Conservation (phyloP, 2,113 vertebrate species). For the Microtus oregoni region DNA sequence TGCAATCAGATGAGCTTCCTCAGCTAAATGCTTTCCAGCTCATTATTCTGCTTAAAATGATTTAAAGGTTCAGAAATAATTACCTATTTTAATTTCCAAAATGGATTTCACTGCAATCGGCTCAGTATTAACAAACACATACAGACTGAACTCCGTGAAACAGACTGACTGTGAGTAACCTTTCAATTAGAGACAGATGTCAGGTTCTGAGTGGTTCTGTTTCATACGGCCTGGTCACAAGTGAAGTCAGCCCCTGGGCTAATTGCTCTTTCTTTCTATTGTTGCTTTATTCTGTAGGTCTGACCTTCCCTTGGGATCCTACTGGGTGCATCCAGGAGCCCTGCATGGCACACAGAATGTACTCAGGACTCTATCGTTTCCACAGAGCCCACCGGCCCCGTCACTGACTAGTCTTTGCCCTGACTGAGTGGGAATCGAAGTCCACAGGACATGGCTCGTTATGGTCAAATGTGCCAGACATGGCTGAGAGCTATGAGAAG, state of each 20-base stretch:
- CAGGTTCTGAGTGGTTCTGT: constrained; percentile 18
- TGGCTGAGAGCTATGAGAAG: not conserved
- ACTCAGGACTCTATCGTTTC: not conserved
- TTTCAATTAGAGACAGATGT: constrained; percentile 64
- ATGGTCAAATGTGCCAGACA: not conserved
- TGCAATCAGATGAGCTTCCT: constrained; percentile 34
- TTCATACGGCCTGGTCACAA: constrained; percentile 26
- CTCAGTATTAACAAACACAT: constrained; percentile 54
- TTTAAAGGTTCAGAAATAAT: constrained; percentile 61
- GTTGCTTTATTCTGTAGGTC: not conserved
- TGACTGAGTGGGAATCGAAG: accelerated
- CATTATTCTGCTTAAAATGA: constrained; percentile 70
- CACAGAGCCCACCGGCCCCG: not conserved
- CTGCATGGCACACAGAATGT: accelerated
- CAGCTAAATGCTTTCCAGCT: constrained; percentile 46
- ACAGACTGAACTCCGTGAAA: constrained; percentile 47
- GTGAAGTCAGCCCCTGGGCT: not conserved
- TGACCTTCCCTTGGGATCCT: not conserved
- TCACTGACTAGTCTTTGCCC: not conserved
- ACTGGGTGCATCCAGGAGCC: not conserved
- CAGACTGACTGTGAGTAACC: constrained; percentile 58
- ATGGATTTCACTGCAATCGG: constrained; percentile 45
- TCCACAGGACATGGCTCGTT: not conserved
- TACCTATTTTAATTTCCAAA: constrained; percentile 64
- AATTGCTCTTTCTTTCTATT: not conserved